A percentile compares a stretch with the other conserved stretches of the same genome.
These are phyloP conservation scores for Caenorhabditis sp. DNA, from an alignment of 2,888 invertebrate genomes.

Conservation along the genomic window DNA sequence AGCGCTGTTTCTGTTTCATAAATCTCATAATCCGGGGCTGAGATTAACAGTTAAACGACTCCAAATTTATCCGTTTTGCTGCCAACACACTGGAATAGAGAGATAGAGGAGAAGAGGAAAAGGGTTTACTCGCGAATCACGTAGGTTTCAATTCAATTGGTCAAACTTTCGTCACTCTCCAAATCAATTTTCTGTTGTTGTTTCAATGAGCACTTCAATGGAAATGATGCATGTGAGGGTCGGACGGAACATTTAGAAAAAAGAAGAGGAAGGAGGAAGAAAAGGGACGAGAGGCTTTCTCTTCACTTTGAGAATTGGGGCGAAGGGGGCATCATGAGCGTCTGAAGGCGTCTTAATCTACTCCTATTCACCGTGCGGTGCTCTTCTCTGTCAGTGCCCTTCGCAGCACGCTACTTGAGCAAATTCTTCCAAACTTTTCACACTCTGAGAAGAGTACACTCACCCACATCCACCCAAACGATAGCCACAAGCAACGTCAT, in stretches of 20 bases:
- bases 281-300: slow-evolving; percentile 14
- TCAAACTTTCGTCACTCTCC: not conserved
- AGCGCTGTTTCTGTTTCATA: too few relatives aligned
- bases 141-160: not conserved
- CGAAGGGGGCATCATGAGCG: slow-evolving; percentile 22
- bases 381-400: slow-evolving; percentile 6
- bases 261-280: not conserved
- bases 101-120: not conserved
- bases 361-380: slow-evolving; percentile 32
- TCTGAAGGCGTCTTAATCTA: slow-evolving; percentile 48
- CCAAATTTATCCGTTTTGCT: too few relatives aligned
- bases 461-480: not conserved
- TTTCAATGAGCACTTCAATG: slow-evolving; percentile 21
- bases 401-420: not conserved
- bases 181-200: not conserved
- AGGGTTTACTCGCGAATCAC: too few relatives aligned
- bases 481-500: slow-evolving; percentile 26
- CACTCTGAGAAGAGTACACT: not conserved
- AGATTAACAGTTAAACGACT: slow-evolving; percentile 22
- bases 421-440: slow-evolving; percentile 5
- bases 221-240: slow-evolving; percentile 1
- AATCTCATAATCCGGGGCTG: slow-evolving; percentile 30
- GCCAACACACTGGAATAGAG: too few relatives aligned
- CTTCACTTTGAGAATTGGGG: slow-evolving; percentile 19
- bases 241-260: slow-evolving; percentile 2